phyloP scores from a whole-genome alignment of 2,888 invertebrate genomes.

The Chloroclystis v-ata region DNA sequence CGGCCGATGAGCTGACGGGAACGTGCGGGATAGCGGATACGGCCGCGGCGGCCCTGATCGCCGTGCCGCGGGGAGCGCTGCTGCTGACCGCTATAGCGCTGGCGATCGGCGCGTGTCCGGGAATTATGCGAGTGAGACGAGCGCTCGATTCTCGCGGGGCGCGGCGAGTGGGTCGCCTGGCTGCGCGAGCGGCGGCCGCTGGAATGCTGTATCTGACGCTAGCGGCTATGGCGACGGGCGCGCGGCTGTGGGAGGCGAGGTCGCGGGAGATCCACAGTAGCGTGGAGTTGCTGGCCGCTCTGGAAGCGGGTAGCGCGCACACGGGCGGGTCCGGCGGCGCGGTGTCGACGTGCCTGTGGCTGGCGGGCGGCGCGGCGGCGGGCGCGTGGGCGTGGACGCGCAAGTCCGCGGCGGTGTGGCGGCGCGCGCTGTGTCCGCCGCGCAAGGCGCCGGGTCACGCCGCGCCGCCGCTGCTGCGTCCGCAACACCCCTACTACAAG shows the following conservation, averaged over 20 bases:
- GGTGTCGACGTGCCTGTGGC: slow-evolving; percentile 78
- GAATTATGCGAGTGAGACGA: slow-evolving; percentile 85
- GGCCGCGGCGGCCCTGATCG: slow-evolving; percentile 80
- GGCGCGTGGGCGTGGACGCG: slow-evolving; percentile 82
- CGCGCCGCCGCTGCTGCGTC: slow-evolving; percentile 57
- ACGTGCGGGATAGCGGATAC: slow-evolving; percentile 85
- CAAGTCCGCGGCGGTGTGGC: slow-evolving; percentile 81
- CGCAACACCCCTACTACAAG: slow-evolving; percentile 63
- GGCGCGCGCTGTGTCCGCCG: slow-evolving; percentile 68
- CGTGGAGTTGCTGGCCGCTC: slow-evolving; percentile 70
- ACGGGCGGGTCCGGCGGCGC: slow-evolving; percentile 60
- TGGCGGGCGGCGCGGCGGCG: slow-evolving; percentile 80
- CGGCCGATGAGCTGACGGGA: slow-evolving; percentile 88
- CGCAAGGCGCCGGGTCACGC: slow-evolving; percentile 56
- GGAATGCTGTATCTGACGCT: slow-evolving; percentile 86
- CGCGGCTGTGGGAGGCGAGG: slow-evolving; percentile 55
- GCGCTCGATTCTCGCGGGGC: slow-evolving; percentile 78
- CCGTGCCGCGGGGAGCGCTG: slow-evolving; percentile 79
- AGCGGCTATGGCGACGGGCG: slow-evolving; percentile 84
- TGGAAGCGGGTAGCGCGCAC: slow-evolving; percentile 69
- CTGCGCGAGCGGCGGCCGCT: slow-evolving; percentile 87
- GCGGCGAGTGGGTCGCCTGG: slow-evolving; percentile 82
- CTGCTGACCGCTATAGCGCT: slow-evolving; percentile 84
- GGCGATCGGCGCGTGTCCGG: slow-evolving; percentile 85
- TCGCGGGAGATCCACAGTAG: slow-evolving; percentile 2